A percentile compares a stretch with the other conserved stretches of the same genome.
These are phyloP conservation scores for Parus major DNA, from an alignment of 2,113 vertebrate species.

Conservation along the genomic window DNA sequence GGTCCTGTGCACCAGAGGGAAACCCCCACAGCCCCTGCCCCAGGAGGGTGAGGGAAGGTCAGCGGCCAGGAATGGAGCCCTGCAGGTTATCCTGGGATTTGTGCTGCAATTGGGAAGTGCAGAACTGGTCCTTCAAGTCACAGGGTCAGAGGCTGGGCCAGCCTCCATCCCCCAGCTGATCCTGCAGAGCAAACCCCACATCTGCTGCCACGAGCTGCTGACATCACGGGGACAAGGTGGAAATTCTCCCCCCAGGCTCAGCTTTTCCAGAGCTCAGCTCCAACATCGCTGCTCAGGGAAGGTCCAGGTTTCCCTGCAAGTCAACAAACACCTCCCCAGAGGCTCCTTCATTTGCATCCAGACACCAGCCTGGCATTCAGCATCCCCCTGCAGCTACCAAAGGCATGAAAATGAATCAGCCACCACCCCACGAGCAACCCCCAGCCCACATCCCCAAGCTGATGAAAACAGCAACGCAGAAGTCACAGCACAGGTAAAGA, in stretches of 20 bases:
- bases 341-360: background rate
- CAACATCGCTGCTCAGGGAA: background rate
- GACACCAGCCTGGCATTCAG: background rate
- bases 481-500: background rate
- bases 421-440: fast-evolving
- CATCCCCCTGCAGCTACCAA: background rate
- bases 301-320: background rate
- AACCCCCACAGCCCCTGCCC: background rate
- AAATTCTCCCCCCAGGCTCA: background rate
- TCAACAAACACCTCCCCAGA: background rate
- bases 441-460: background rate
- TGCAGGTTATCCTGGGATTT: background rate
- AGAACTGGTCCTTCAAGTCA: background rate
- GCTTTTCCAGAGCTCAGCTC: background rate
- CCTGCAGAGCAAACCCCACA: background rate
- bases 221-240: background rate
- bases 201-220: background rate
- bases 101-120: background rate
- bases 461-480: background rate
- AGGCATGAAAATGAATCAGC: background rate
- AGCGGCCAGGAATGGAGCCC: background rate
- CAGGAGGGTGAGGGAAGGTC: background rate
- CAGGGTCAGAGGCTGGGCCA: background rate
- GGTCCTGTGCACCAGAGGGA: background rate
- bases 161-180: background rate